phyloP scores from a whole-genome alignment of 1,140 invertebrate species.

The Bicyclus anynana region DNA sequence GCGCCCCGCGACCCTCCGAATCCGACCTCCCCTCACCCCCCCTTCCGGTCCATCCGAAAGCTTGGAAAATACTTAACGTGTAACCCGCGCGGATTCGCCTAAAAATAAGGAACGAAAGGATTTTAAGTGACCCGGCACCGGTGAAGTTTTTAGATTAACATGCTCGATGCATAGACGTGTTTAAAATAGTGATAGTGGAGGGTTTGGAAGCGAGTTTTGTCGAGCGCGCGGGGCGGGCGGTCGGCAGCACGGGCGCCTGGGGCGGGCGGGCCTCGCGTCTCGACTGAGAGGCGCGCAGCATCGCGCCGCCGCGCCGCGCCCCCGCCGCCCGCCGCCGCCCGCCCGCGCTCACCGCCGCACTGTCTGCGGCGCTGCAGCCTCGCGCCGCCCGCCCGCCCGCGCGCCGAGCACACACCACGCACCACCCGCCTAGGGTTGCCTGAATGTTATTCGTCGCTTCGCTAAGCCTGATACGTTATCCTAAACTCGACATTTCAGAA shows the following conservation, averaged over 20 bases:
- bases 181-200: conserved; percentile 15
- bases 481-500: no score
- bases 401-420: conserved; percentile 21
- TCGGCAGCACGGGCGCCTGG: conserved; percentile 57
- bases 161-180: conserved; percentile 8
- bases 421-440: conserved; percentile 19
- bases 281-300: conserved; percentile 76
- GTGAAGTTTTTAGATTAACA: conserved; percentile 30
- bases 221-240: conserved; percentile 59
- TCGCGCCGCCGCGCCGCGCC: conserved; percentile 63
- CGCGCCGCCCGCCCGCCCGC: conserved; percentile 39
- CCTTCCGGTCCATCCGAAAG: conserved; percentile 71
- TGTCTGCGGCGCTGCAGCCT: conserved; percentile 61
- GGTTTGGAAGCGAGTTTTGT: conserved; percentile 39
- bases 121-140: conserved; percentile 15
- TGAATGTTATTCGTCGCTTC: not conserved
- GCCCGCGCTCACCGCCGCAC: conserved; percentile 53
- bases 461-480: not conserved
- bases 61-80: conserved; percentile 69
- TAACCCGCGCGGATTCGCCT: conserved; percentile 47
- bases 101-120: conserved; percentile 19
- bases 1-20: conserved; percentile 69
- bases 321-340: conserved; percentile 42
- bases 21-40: conserved; percentile 55
- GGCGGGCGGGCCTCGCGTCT: conserved; percentile 71